Base-by-base conservation (phyloP, 2,888 invertebrate species). In the Pseudococcus viburni region DNA sequence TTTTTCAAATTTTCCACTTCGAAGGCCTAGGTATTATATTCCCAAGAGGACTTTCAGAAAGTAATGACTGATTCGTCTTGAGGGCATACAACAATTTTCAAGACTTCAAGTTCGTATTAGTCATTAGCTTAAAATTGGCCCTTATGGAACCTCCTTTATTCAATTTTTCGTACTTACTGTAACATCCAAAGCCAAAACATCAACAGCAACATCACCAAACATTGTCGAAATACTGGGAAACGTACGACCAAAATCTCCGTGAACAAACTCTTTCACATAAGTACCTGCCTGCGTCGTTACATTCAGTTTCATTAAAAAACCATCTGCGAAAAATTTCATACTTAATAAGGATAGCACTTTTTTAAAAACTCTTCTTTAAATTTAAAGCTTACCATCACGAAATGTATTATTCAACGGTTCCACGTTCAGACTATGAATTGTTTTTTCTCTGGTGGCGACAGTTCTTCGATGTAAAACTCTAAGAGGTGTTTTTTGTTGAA, bases 231-330 rank as follows among this genome's bases (percentile, higher is more conserved):
- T 92, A 90, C 94, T 95, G 0, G 99, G 99, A 12, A 91, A 91
- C 0, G 98, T 98, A 90, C 99, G 93, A 0, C 97, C 96, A 91
- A 98, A 96, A 93, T 99, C 99, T 4, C 99, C 97, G 92, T 99
- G 98, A 26, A 97, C 96, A 93, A 99, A 97, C 93, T 99, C 99
- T 92, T 99, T 99, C 0, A 99, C 95, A 91, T 99, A 99, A 64
- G 98, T 97, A 73, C 98, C 98, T 12, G 98, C 98, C 91, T 97
- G 96, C 0, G 97, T 96, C 85, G 94, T 94, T 26, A 98, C 90
- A 89, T 94, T 93, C 46, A 98, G 91, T 84, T 93, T 88, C 15
- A 89, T 55, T 11, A 88, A 33, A 0, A 85, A 80, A 19, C 51
- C 12, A n/a, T 68, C 88, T 88, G 15, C 26, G 17, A 88, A 48